These are phyloP conservation scores for Drosophila kanapiae DNA, from an alignment of 1,140 invertebrate species.

Conservation along the genomic window DNA sequence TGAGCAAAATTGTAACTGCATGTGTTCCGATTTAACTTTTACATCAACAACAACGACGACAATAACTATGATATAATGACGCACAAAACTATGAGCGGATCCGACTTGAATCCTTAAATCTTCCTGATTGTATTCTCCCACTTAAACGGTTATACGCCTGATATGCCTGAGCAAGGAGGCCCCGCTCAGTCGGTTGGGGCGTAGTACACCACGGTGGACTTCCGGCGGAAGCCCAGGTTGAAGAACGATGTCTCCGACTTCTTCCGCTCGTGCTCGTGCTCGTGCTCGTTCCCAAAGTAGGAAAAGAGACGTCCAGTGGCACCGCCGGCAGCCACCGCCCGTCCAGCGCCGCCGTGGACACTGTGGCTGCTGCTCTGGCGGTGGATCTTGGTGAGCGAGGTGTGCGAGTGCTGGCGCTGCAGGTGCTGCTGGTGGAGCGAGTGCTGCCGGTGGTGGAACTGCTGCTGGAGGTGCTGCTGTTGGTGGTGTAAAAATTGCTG, in stretches of 20 bases:
- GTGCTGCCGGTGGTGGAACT: conserved; percentile 58
- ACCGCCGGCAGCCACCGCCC: conserved; percentile 56
- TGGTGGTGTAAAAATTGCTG: conserved; percentile 68
- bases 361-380: conserved; percentile 76
- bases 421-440: conserved; percentile 59
- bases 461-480: conserved; percentile 58
- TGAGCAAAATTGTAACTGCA: conserved; percentile 79
- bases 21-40: conserved; percentile 63
- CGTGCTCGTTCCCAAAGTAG: conserved; percentile 82
- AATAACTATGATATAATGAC: conserved; percentile 46
- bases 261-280: conserved; percentile 78
- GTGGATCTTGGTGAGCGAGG: conserved; percentile 72
- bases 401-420: conserved; percentile 78
- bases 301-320: conserved; percentile 75
- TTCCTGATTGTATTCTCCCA: conserved; percentile 58
- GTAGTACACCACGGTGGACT: conserved; percentile 82
- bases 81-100: conserved; percentile 15
- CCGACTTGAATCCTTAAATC: conserved; percentile 14
- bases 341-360: conserved; percentile 53
- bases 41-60: conserved; percentile 72
- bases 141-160: conserved; percentile 23
- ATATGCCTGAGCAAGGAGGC: conserved; percentile 40
- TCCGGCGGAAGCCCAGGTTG: conserved; percentile 80
- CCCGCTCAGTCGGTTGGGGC: conserved; percentile 60
- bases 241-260: conserved; percentile 84